Conservation (phyloP, 2,888 invertebrate species). For the Phania funesta region DNA sequence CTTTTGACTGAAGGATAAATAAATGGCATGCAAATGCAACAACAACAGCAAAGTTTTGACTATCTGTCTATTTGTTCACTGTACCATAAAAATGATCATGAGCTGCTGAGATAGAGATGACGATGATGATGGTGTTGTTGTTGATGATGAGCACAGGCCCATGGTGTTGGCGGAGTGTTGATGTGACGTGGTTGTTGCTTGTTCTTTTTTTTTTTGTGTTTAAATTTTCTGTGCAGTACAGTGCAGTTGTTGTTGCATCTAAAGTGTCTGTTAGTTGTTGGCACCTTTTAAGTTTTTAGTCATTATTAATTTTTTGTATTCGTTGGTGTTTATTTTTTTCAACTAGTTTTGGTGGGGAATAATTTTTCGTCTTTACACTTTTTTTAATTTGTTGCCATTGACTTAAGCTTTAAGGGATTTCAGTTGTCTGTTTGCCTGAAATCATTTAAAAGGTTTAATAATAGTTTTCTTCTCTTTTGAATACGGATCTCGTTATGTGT, state of each 20-base stretch:
- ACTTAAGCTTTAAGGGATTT: constrained; percentile 50
- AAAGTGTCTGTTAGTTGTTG: constrained; percentile 66
- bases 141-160: constrained; percentile 14
- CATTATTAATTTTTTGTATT: constrained; percentile 48
- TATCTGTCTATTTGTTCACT: constrained; percentile 57
- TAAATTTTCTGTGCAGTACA: constrained; percentile 8
- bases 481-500: not conserved
- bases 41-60: constrained; percentile 56
- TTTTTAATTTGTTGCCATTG: constrained; percentile 24
- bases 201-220: constrained; percentile 17
- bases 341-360: constrained; percentile 44
- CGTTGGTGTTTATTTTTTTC: constrained; percentile 3
- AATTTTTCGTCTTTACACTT: not conserved
- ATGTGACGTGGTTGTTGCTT: constrained; percentile 39
- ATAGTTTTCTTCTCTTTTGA: constrained; percentile 24
- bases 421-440: constrained; percentile 54
- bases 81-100: constrained; percentile 52
- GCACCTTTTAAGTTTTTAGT: constrained; percentile 64
- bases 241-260: constrained; percentile 40
- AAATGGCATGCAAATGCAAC: constrained; percentile 51
- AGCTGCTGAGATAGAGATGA: constrained; percentile 22
- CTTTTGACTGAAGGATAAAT: constrained; percentile 66
- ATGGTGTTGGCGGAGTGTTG: constrained; percentile 46
- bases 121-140: constrained; percentile 28
- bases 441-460: constrained; percentile 65